Evolutionary conservation across 2,113 vertebrate species (phyloP), one percentile per base, ranked within the genome.

Genomic region (Ageneiosus marmoratus): DNA sequence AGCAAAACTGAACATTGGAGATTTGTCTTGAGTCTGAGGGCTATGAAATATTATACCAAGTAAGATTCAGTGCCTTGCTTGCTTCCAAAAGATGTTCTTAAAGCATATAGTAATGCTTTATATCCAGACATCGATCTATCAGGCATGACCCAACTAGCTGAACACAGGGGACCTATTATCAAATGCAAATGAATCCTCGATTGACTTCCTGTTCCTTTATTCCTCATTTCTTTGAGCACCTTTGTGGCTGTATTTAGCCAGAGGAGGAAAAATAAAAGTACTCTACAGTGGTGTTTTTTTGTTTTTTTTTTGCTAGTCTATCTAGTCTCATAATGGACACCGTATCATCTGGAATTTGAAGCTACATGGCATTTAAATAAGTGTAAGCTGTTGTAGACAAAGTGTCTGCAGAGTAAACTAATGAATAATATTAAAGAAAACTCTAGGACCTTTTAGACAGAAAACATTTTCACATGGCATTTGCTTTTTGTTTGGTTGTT

Each of bases 101-200:
- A 27, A 78, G 76, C 13, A 27, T 60, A 22, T 27, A 41, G 55
- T 44, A 77, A 56, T 44, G 75, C 13, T 27, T 44, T 60, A 77
- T 77, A 16, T 58, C 24, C 37, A 10, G 18, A 11, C 34, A 78
- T 27, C 60, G 76, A 60, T 60, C 55, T 16, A 46, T 58, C 55
- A n/a, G 22, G 6, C 53, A 41, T 56, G 53, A 53, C 13, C 34
- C 7, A n/a, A 18, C 34, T 78, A 58, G 37, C 18, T 78, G 76
- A 60, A 37, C 76, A 78, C 55, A 60, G 24, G 55, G 15, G 76
- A 60, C 55, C 55, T 46, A 60, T 60, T 78, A 78, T 78, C 32
- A 78, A 78, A 78, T 78, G 55, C 76, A 60, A 78, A 60, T 60
- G 24, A n/a, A 58, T 77, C 75, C 75, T 32, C 41, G 18, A 77